phyloP scores from a whole-genome alignment of 2,797 vertebrate species.

The Kryptopterus vitreolus region DNA sequence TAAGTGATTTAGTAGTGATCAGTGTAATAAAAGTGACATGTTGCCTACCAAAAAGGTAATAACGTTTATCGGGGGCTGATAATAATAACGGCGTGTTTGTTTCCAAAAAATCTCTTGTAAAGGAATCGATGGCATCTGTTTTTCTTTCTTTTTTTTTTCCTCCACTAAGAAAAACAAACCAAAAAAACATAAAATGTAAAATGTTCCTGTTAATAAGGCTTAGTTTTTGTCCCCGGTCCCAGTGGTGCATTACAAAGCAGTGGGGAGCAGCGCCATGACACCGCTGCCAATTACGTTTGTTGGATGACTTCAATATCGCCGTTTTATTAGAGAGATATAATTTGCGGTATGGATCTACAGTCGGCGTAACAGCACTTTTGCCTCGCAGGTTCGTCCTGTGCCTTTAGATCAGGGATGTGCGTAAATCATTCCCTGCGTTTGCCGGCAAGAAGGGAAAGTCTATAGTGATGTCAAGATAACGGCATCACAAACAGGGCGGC shows the following conservation, averaged over 20 bases:
- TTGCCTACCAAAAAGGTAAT: neutral
- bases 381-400: constrained; percentile 63
- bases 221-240: constrained; percentile 35
- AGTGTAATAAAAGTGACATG: neutral
- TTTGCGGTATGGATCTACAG: constrained; percentile 68
- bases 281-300: constrained; percentile 69
- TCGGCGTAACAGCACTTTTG: constrained; percentile 57
- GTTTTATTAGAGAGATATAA: constrained; percentile 71
- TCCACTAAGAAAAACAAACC: too few relatives aligned
- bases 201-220: constrained; percentile 47
- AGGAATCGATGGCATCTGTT: constrained; percentile 12
- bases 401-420: constrained; percentile 65
- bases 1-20: neutral
- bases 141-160: constrained; percentile 13
- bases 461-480: constrained; percentile 10
- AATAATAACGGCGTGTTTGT: constrained; percentile 24
- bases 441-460: constrained; percentile 4
- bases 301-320: constrained; percentile 74
- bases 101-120: constrained; percentile 19
- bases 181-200: constrained; percentile 30
- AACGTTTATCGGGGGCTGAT: constrained; percentile 12
- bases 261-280: constrained; percentile 55
- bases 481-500: neutral
- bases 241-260: constrained; percentile 46
- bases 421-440: constrained; percentile 61